phyloP scores from a whole-genome alignment of 2,113 vertebrate genomes.

The Sturnus vulgaris region DNA sequence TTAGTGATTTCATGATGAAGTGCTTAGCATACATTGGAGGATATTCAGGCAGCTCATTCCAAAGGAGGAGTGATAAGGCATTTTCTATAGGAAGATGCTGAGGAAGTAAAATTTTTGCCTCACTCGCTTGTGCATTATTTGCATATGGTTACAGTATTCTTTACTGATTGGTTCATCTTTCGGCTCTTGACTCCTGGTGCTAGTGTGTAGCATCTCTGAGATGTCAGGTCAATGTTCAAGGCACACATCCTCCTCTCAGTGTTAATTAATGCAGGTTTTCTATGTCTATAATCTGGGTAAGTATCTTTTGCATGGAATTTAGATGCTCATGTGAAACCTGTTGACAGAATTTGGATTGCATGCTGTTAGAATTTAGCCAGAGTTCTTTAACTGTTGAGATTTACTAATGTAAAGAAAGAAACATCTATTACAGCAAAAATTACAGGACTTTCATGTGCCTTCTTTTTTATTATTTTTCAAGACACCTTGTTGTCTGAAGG shows the following conservation, averaged over 20 bases:
- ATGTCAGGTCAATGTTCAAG: background rate
- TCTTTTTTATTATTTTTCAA: background rate
- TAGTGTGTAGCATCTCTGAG: background rate
- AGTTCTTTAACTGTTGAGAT: background rate
- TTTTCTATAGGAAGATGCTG: background rate
- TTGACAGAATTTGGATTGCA: background rate
- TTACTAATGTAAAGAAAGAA: background rate
- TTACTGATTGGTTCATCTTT: background rate
- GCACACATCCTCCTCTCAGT: background rate
- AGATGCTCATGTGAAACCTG: background rate
- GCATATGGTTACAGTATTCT: background rate
- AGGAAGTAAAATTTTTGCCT: background rate
- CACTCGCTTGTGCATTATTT: background rate
- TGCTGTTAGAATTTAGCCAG: background rate
- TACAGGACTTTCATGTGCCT: background rate
- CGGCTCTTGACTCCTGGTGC: background rate
- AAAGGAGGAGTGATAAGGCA: background rate
- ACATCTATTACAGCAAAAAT: background rate
- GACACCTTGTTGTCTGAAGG: background rate
- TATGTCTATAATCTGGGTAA: background rate
- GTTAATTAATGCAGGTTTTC: background rate
- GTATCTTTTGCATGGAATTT: background rate
- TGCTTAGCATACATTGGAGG: background rate
- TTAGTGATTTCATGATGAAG: background rate
- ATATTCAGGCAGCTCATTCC: background rate